Evolutionary conservation across 2,113 vertebrate species (phyloP), one percentile per base, ranked within the genome.

Genomic region (Antigone vipio): DNA sequence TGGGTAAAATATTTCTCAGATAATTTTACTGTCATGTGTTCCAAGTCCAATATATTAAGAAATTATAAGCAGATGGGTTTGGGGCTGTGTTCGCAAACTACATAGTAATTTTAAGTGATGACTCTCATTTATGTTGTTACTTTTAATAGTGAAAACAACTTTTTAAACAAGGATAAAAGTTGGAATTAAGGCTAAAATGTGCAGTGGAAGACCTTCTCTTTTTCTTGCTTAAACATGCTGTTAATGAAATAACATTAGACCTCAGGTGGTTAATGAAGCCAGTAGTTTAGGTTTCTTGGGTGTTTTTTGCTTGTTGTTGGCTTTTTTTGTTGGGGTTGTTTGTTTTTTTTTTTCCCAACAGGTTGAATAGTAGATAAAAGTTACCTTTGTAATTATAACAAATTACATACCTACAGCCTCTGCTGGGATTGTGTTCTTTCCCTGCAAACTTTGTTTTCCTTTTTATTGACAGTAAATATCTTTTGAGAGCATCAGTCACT

Each of bases 11-110:
- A 24, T 44, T 44, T 16, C n/a, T 42, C 24, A 2, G 9, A 20
- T 7, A 38, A 44, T 13, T 44, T 44, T 16, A 11, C 18, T 38
- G 58, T 15, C 1, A 0, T 1, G 1, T 38, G 8, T 55, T 59
- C 32, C 11, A 35, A 66, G 45, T 19, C 3, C 8, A 6, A 2
- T 15, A 5, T 18, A 3, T n/a, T 67, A 29, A 53, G 59, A 30
- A 85, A 19, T 12, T 21, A 7, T 75, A 23, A n/a, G 12, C 23
- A 26, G 12, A 2, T 53, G 10, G 27, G 29, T 3, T 4, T 10
- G 9, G 6, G 22, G 42, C 47, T 55, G 7, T 50, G 30, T 40
- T 89, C 24, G 69, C 45, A 34, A 85, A 27, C 27, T 50, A 20
- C 2, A 15, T 11, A 40, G 19, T 47, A 34, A 45, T 22, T 84